phyloP scores from a whole-genome alignment of 2,888 invertebrate species.

The Drosophila nr. perissopoda region DNA sequence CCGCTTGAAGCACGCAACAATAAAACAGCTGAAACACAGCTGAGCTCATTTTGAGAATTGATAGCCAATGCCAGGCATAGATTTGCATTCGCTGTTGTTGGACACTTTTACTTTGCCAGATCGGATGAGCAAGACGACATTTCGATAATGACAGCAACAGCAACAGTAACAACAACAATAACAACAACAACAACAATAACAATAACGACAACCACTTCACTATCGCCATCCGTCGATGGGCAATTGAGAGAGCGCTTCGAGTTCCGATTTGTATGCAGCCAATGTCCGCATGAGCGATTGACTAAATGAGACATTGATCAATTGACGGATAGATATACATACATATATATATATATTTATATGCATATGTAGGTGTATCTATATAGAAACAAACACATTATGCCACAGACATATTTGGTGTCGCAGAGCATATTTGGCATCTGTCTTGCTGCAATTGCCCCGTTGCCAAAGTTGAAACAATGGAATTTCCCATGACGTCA shows the following conservation, averaged over 20 bases:
- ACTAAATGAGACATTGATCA: constrained; percentile 21
- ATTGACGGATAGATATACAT: constrained; percentile 17
- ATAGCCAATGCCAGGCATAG: constrained; percentile 20
- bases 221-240: constrained; percentile 23
- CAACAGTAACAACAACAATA: background rate
- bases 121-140: constrained; percentile 18
- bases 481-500: constrained; percentile 49
- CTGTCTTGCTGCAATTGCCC: constrained; percentile 38
- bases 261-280: constrained; percentile 48
- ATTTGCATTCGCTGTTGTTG: constrained; percentile 10
- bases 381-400: constrained; percentile 28
- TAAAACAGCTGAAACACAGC: constrained; percentile 7
- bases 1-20: background rate
- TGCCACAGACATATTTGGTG: constrained; percentile 48
- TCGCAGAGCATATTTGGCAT: constrained; percentile 40
- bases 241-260: constrained; percentile 37
- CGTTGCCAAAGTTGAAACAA: constrained; percentile 45
- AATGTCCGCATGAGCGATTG: constrained; percentile 27
- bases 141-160: background rate
- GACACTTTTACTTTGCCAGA: constrained; percentile 14
- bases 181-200: background rate
- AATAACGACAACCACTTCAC: constrained; percentile 21
- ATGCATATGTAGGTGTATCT: constrained; percentile 30
- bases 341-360: background rate
- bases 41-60: constrained; percentile 17